phyloP scores from a whole-genome alignment of 2,113 vertebrate species.

The Percopsis transmontana region DNA sequence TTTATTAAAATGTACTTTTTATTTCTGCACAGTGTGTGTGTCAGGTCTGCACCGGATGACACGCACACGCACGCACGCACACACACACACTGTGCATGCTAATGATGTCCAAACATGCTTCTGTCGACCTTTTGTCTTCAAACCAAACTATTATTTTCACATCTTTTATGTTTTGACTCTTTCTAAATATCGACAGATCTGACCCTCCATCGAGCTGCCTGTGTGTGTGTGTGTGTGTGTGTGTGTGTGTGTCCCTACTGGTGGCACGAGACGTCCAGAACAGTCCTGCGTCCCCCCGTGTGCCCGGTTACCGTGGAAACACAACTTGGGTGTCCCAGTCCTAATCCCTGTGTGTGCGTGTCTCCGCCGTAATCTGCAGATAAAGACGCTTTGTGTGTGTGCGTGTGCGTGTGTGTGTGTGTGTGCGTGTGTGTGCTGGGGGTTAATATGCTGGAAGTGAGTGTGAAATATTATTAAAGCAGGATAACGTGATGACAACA shows the following conservation, averaged over 20 bases:
- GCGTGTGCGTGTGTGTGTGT: background rate
- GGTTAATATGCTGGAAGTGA: background rate
- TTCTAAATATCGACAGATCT: background rate
- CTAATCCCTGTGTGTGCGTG: constrained; percentile 64
- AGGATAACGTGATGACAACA: no score
- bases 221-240: constrained; percentile 2
- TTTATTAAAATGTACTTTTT: constrained; percentile 60
- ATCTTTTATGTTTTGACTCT: constrained; percentile 42
- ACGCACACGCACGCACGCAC: background rate
- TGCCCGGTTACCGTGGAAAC: constrained; percentile 68
- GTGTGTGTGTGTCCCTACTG: background rate
- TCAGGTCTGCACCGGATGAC: background rate
- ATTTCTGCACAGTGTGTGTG: constrained; percentile 13
- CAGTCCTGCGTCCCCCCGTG: constrained; percentile 24
- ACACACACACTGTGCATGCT: constrained; percentile 44
- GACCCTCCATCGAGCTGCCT: background rate
- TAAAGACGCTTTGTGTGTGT: constrained; percentile 44
- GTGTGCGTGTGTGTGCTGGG: background rate
- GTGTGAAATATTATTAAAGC: no score
- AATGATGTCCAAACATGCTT: constrained; percentile 42
- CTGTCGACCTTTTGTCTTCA: constrained; percentile 38
- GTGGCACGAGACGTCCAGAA: constrained; percentile 19
- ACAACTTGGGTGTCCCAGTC: constrained; percentile 78
- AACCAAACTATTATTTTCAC: constrained; percentile 43
- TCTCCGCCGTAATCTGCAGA: constrained; percentile 60